phyloP scores from a whole-genome alignment of 2,113 vertebrate genomes.

The Catharus bicknelli region DNA sequence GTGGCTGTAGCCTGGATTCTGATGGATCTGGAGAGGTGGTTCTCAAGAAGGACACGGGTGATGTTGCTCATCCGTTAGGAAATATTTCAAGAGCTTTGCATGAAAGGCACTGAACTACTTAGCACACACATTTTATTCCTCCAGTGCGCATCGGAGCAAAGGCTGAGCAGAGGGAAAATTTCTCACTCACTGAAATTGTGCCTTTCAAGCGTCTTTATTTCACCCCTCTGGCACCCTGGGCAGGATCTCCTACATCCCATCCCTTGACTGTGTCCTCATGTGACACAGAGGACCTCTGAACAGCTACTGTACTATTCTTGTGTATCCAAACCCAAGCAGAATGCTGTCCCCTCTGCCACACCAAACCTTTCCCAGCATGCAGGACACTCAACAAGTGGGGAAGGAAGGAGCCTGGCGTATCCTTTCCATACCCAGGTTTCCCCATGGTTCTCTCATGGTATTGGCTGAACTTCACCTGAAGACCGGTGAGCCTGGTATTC shows the following conservation, averaged over 20 bases:
- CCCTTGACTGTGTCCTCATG: not conserved
- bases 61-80: constrained; percentile 31
- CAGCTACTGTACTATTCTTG: not conserved
- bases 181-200: not conserved
- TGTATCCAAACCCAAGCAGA: not conserved
- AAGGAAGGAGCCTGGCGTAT: not conserved
- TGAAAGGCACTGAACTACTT: not conserved
- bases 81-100: not conserved
- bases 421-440: not conserved
- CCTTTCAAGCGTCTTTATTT: not conserved
- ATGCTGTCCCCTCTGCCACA: not conserved
- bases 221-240: not conserved
- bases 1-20: not conserved
- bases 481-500: not conserved
- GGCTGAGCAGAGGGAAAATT: not conserved
- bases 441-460: not conserved
- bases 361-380: not conserved
- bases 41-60: not conserved
- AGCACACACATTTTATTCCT: not conserved
- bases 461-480: not conserved
- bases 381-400: not conserved
- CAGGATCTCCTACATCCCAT: not conserved
- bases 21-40: not conserved
- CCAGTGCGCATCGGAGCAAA: not conserved
- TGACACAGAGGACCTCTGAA: not conserved